Conservation (phyloP, 1,140 invertebrate genomes). For the Hypothenemus hampei region DNA sequence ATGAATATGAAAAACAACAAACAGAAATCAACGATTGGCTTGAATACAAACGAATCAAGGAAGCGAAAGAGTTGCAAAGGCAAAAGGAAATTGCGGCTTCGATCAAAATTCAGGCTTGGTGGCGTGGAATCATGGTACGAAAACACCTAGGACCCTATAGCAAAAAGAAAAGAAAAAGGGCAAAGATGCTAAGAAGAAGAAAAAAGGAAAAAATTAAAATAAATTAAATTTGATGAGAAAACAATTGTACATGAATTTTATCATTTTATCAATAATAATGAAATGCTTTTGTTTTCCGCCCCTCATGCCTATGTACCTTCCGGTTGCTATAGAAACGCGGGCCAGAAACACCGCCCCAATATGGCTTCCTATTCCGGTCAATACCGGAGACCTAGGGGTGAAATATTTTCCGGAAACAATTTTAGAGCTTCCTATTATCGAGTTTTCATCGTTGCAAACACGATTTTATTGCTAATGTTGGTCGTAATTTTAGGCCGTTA, state of each 20-base stretch:
- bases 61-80: slow-evolving; percentile 13
- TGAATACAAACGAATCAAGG: slow-evolving; percentile 21
- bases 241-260: too few species aligned
- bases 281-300: slow-evolving; percentile 13
- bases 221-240: too few species aligned
- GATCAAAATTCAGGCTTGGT: slow-evolving; percentile 21
- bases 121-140: slow-evolving; percentile 26
- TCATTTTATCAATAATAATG: not conserved
- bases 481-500: too few species aligned
- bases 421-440: slow-evolving; percentile 22
- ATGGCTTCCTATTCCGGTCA: slow-evolving; percentile 24
- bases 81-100: slow-evolving; percentile 7
- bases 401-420: slow-evolving; percentile 27
- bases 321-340: slow-evolving; percentile 15
- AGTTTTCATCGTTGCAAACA: slow-evolving; percentile 9
- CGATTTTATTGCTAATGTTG: too few species aligned
- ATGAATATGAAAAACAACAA: slow-evolving; percentile 14
- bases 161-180: slow-evolving; percentile 23
- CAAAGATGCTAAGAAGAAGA: slow-evolving; percentile 1
- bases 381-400: slow-evolving; percentile 5
- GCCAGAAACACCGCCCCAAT: slow-evolving; percentile 11
- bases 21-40: slow-evolving; percentile 25
- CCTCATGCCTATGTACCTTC: not conserved
- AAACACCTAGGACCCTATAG: slow-evolving; percentile 27
- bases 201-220: too few species aligned